Conservation (phyloP, 2,888 invertebrate species). For the Dynastes maya region DNA sequence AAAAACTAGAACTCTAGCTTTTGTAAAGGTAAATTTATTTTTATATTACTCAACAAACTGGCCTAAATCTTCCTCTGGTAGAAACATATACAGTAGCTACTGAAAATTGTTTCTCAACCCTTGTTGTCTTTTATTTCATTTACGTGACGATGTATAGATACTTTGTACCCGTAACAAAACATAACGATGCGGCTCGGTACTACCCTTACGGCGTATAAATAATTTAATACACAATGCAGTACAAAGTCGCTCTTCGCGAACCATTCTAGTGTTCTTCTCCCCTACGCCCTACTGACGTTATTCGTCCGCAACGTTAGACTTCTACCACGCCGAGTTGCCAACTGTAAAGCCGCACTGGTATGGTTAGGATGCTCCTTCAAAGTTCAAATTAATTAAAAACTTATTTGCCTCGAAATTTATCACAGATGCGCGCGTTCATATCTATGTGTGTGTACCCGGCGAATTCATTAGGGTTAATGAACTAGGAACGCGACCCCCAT, state of each 20-base stretch:
- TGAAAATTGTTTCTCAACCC: no score
- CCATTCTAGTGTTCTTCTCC: not conserved
- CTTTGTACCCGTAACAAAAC: no score
- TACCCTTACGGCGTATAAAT: conserved; percentile 1
- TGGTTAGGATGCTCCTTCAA: not conserved
- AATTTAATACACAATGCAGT: conserved; percentile 23
- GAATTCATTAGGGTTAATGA: conserved; percentile 30
- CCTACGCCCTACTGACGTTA: not conserved
- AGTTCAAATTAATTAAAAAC: conserved; percentile 35
- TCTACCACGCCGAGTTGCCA: conserved; percentile 5
- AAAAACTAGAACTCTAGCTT: no score
- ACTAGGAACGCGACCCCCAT: conserved; percentile 2
- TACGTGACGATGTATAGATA: no score
- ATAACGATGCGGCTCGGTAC: no score
- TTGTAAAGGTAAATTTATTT: no score
- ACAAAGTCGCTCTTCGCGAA: conserved; percentile 1
- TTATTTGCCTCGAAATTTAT: conserved; percentile 25
- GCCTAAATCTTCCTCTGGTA: no score
- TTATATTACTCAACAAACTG: no score
- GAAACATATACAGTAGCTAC: no score
- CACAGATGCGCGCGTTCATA: conserved; percentile 5
- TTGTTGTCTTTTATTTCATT: no score
- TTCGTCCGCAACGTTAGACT: not conserved
- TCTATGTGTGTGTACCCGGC: not conserved
- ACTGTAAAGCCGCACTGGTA: not conserved